Conservation (phyloP, 2,113 vertebrate genomes). For the Brachionichthys hirsutus region DNA sequence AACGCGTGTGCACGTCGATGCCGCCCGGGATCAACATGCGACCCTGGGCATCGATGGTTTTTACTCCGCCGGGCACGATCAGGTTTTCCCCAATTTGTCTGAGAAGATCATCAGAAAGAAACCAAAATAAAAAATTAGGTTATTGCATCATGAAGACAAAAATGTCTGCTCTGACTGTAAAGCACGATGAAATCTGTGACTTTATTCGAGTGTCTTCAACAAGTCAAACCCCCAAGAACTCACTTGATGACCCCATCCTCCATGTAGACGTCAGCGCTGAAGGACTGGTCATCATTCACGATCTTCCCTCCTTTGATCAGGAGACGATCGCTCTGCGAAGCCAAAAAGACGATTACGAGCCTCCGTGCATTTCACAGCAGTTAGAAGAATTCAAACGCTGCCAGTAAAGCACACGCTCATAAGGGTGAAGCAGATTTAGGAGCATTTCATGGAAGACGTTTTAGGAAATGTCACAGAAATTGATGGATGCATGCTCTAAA, state of each 20-base stretch:
- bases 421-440: constrained; percentile 18
- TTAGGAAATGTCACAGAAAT: constrained; percentile 39
- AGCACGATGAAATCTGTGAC: too few relatives aligned
- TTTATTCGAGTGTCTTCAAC: too few relatives aligned
- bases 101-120: background rate
- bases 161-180: too few relatives aligned
- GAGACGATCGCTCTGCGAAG: too few relatives aligned
- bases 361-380: too few relatives aligned
- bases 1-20: constrained; percentile 95
- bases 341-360: too few relatives aligned
- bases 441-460: constrained; percentile 13
- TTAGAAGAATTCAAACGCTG: too few relatives aligned
- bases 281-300: too few relatives aligned
- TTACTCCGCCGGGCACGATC: constrained; percentile 96
- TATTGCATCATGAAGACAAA: background rate
- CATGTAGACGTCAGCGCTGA: too few relatives aligned
- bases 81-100: constrained; percentile 99
- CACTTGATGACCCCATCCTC: too few relatives aligned
- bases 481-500: background rate
- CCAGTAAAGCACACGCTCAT: constrained; percentile 19
- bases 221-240: too few relatives aligned
- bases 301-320: too few relatives aligned
- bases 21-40: constrained; percentile 96
- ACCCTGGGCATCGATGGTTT: constrained; percentile 94
- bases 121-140: background rate